Evolutionary conservation across 1,140 invertebrate species (phyloP).

Genomic region (Vanessa atalanta): DNA sequence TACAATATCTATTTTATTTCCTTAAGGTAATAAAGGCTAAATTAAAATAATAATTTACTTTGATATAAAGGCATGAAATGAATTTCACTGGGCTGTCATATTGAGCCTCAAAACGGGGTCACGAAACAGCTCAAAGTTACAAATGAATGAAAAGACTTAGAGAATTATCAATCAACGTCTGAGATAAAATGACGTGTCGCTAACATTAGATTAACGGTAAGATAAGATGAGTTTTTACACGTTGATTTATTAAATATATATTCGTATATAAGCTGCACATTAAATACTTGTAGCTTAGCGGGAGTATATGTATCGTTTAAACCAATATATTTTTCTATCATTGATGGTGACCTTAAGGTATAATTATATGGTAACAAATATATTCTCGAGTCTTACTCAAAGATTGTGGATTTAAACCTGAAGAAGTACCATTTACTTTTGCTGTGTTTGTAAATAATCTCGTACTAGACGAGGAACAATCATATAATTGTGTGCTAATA

Average conservation of each 20-base stretch:
- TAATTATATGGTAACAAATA: no score
- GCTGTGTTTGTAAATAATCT: no score
- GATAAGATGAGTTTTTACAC: slow-evolving; percentile 47
- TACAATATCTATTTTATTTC: no score
- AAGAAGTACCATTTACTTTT: no score
- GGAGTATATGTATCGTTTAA: no score
- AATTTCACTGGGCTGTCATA: slow-evolving; percentile 22
- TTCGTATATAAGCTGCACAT: background rate
- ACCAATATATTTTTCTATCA: no score
- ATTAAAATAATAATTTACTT: background rate
- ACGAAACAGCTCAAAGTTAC: slow-evolving; percentile 50
- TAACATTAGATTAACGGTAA: slow-evolving; percentile 49
- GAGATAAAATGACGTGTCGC: slow-evolving; percentile 64
- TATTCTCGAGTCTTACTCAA: no score
- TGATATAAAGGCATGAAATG: background rate
- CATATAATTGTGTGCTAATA: no score
- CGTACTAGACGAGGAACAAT: no score
- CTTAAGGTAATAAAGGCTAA: background rate
- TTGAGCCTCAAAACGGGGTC: slow-evolving; percentile 30
- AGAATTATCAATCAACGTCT: slow-evolving; percentile 66
- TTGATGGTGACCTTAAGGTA: no score
- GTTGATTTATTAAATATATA: slow-evolving; percentile 43
- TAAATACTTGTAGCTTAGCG: no score
- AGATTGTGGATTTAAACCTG: no score
- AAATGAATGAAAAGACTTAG: slow-evolving; percentile 60